Conservation (phyloP, 2,888 invertebrate genomes). For the Drosophila subsilvestris region DNA sequence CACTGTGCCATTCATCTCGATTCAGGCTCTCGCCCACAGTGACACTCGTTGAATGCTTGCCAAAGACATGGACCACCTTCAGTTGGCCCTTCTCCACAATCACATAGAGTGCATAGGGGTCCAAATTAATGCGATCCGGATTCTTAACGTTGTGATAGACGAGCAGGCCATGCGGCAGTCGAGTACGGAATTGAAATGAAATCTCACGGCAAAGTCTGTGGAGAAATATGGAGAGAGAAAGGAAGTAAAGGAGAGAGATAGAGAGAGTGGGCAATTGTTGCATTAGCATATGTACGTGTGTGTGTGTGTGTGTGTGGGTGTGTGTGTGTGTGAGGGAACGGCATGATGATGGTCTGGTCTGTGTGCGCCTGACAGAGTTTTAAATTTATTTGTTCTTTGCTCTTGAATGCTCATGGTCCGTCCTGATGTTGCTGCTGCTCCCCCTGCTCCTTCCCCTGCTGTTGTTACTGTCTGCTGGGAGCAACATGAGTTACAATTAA, state of each 20-base stretch:
- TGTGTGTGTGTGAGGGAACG: constrained; percentile 3
- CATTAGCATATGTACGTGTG: constrained; percentile 9
- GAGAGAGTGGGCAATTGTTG: constrained; percentile 5
- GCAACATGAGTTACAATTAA: constrained; percentile 72
- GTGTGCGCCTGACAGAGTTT: constrained; percentile 44
- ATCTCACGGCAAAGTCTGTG: constrained; percentile 93
- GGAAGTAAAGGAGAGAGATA: too few species aligned
- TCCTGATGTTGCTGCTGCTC: constrained; percentile 12
- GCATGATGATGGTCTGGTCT: neutral
- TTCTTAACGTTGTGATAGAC: constrained; percentile 96
- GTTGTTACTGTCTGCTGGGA: constrained; percentile 37
- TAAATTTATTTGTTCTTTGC: constrained; percentile 58
- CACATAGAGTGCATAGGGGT: constrained; percentile 95
- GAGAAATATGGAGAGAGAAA: constrained; percentile 23
- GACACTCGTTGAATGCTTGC: constrained; percentile 91
- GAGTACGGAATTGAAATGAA: constrained; percentile 94
- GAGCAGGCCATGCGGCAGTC: constrained; percentile 93
- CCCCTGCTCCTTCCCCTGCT: constrained; percentile 13
- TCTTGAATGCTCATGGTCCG: constrained; percentile 29
- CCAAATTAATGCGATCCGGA: constrained; percentile 90
- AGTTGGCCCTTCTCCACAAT: constrained; percentile 96
- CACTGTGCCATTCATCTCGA: constrained; percentile 95
- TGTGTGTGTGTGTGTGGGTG: neutral
- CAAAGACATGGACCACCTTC: constrained; percentile 96
- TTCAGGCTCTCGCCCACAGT: constrained; percentile 95